Evolutionary conservation across 2,113 vertebrate species (phyloP).

Genomic region (Mirounga angustirostris): DNA sequence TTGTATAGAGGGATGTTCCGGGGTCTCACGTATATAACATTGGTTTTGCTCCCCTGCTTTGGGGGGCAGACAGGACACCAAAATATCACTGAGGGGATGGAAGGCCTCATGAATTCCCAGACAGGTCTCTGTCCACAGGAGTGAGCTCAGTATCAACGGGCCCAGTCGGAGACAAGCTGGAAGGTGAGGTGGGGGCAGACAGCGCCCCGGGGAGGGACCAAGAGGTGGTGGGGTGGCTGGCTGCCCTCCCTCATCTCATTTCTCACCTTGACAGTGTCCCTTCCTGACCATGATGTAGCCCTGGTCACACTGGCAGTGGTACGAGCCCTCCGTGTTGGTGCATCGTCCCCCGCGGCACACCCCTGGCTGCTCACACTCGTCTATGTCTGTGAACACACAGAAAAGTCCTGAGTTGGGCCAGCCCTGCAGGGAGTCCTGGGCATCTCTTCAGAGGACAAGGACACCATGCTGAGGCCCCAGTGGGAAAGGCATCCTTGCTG

Average conservation of each 20-base stretch:
- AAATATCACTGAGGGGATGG: neutral
- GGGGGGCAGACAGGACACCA: neutral
- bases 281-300: conserved; percentile 91
- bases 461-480: neutral
- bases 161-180: neutral
- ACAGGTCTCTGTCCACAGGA: neutral
- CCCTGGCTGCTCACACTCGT: conserved; percentile 93
- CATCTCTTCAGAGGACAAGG: neutral
- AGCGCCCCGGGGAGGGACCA: neutral
- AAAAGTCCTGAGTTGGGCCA: neutral
- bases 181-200: neutral
- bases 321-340: conserved; percentile 94
- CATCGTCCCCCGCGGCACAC: conserved; percentile 92
- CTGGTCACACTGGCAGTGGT: conserved; percentile 92
- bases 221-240: neutral
- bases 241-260: neutral
- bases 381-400: conserved; percentile 89
- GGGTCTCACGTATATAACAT: neutral
- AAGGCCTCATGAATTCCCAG: neutral
- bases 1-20: neutral
- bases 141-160: neutral
- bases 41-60: neutral
- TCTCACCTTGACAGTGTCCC: conserved; percentile 94
- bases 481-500: neutral
- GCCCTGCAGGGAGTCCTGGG: neutral